Percentiles rank a stretch among this genome's conserved stretches.
phyloP scores from a whole-genome alignment of 2,888 invertebrate genomes.

The Criorhina ranunculi region DNA sequence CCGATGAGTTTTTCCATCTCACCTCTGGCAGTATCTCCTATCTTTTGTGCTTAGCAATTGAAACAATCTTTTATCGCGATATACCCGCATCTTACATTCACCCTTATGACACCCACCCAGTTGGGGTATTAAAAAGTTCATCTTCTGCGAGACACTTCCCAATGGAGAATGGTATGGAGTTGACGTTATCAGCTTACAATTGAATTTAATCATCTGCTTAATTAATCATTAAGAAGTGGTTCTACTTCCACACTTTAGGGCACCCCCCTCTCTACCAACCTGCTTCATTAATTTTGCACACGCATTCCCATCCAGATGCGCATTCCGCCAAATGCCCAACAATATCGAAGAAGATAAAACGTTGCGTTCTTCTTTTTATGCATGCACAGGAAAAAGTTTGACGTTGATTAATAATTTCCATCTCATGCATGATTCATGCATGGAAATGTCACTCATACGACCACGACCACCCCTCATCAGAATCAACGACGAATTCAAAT shows the following conservation, averaged over 20 bases:
- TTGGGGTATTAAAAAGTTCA: too few species aligned
- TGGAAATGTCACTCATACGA: constrained; percentile 59
- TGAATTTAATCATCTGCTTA: constrained; percentile 65
- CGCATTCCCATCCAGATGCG: not conserved
- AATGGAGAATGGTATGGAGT: constrained; percentile 3
- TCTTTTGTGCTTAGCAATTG: constrained; percentile 2
- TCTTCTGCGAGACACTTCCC: too few species aligned
- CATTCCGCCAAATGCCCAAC: not conserved
- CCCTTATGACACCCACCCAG: not conserved
- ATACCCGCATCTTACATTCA: not conserved
- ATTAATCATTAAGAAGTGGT: constrained; percentile 51
- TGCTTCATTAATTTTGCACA: constrained; percentile 41
- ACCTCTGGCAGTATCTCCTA: constrained; percentile 4
- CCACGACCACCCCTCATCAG: not conserved
- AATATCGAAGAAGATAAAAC: not conserved
- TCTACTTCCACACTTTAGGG: constrained; percentile 25
- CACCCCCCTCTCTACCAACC: constrained; percentile 16
- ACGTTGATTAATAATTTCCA: constrained; percentile 65
- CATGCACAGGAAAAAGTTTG: constrained; percentile 38
- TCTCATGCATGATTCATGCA: constrained; percentile 64
- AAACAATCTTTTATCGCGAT: constrained; percentile 31
- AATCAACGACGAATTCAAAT: not conserved
- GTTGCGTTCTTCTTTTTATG: not conserved
- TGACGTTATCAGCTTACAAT: constrained; percentile 58
- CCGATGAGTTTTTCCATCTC: constrained; percentile 2